These are phyloP conservation scores for Drosophila nigritarsus DNA, from an alignment of 2,888 invertebrate genomes.

Conservation along the genomic window DNA sequence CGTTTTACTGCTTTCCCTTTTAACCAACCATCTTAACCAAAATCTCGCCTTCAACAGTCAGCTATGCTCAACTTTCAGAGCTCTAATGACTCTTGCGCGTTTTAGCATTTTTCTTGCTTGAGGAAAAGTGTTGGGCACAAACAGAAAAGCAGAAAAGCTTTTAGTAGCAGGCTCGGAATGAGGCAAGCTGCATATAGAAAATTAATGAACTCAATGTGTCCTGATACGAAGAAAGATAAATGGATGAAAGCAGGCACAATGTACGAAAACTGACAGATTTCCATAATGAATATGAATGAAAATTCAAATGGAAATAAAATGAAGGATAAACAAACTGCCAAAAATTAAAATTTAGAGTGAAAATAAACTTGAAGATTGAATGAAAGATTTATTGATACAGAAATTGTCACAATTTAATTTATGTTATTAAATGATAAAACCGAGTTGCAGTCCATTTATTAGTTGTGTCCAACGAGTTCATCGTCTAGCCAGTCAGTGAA, in stretches of 20 bases:
- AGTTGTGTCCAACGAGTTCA: constrained; percentile 12
- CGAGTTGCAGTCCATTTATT: constrained; percentile 5
- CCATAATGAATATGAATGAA: constrained; percentile 42
- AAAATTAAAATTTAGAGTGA: background rate
- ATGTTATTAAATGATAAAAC: background rate
- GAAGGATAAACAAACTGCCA: too few relatives aligned
- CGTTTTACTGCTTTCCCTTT: constrained; percentile 18
- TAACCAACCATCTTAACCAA: background rate
- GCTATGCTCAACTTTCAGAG: constrained; percentile 18
- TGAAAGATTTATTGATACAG: background rate
- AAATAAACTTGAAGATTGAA: background rate
- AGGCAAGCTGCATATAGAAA: constrained; percentile 25
- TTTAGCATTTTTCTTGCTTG: background rate
- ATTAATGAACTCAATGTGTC: constrained; percentile 48
- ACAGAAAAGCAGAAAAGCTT: constrained; percentile 16
- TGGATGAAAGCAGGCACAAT: constrained; percentile 21
- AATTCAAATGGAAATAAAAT: constrained; percentile 11
- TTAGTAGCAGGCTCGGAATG: constrained; percentile 11
- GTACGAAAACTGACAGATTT: constrained; percentile 46
- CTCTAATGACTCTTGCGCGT: constrained; percentile 46
- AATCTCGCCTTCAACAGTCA: background rate
- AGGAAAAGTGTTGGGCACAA: constrained; percentile 13
- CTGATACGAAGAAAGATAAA: constrained; percentile 21
- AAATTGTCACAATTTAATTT: constrained; percentile 6
- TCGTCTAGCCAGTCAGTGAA: constrained; percentile 36